A percentile compares a stretch with the other conserved stretches of the same genome.
These are phyloP conservation scores for Ylistrum balloti DNA, from an alignment of 1,140 invertebrate genomes.

Conservation along the genomic window DNA sequence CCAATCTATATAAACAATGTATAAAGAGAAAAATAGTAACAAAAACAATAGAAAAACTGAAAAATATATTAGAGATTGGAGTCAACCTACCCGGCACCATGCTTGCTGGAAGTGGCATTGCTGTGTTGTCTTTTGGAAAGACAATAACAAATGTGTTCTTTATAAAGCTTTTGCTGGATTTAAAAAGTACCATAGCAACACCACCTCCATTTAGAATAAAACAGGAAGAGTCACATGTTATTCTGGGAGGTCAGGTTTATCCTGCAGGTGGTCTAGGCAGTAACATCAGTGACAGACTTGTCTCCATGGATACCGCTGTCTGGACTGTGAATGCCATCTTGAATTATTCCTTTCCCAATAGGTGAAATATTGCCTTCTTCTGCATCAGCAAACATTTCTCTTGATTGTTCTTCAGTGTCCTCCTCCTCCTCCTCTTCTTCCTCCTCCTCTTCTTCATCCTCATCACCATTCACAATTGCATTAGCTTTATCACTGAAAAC, in stretches of 20 bases:
- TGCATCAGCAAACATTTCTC: conserved; percentile 52
- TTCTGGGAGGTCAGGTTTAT: neutral
- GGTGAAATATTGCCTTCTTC: conserved; percentile 59
- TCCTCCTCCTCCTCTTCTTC: conserved; percentile 63
- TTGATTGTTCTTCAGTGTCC: conserved; percentile 41
- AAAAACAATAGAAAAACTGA: conserved; percentile 48
- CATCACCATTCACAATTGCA: conserved; percentile 50
- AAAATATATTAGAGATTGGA: conserved; percentile 47
- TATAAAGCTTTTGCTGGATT: conserved; percentile 39
- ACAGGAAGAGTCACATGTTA: conserved; percentile 42
- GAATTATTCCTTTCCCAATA: conserved; percentile 62
- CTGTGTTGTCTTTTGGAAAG: conserved; percentile 13
- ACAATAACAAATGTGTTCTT: conserved; percentile 31
- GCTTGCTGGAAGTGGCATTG: conserved; percentile 30
- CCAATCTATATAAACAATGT: conserved; percentile 46
- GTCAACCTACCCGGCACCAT: conserved; percentile 42
- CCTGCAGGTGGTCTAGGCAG: conserved; percentile 57
- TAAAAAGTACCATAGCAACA: conserved; percentile 20
- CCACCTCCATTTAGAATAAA: conserved; percentile 22
- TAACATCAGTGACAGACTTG: conserved; percentile 67
- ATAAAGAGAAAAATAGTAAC: conserved; percentile 49
- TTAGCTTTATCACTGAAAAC: conserved; percentile 9
- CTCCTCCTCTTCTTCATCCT: conserved; percentile 49
- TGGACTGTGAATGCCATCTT: conserved; percentile 68
- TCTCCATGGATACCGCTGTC: conserved; percentile 72